phyloP scores from a whole-genome alignment of 1,140 invertebrate species.

The Sesamia nonagrioides region DNA sequence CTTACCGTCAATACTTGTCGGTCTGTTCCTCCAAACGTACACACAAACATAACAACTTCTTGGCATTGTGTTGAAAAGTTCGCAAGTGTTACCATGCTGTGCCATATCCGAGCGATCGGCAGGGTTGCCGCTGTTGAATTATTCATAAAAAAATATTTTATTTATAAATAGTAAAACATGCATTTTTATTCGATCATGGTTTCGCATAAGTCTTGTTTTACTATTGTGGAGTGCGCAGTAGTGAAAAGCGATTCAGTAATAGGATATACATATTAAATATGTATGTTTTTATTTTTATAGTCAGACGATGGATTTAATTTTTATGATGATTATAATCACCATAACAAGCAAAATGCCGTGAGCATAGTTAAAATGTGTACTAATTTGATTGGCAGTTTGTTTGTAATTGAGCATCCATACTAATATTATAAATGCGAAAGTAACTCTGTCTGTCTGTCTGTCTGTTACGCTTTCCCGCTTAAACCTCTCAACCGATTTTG shows the following conservation, averaged over 20 bases:
- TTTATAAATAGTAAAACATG: neutral
- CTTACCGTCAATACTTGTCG: slow-evolving; percentile 12
- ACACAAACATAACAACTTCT: slow-evolving; percentile 36
- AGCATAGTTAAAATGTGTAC: no score
- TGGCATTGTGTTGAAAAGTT: slow-evolving; percentile 31
- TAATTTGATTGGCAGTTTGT: no score
- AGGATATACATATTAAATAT: no score
- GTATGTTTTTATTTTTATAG: no score
- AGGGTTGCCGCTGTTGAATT: slow-evolving; percentile 47
- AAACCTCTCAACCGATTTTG: no score
- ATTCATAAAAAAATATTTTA: neutral
- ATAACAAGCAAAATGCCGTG: no score
- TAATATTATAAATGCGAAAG: no score
- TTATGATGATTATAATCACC: no score
- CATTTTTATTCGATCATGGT: slow-evolving; percentile 3
- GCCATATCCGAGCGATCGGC: slow-evolving; percentile 48
- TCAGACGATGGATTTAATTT: neutral
- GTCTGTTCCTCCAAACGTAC: neutral
- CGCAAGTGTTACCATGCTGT: slow-evolving; percentile 42
- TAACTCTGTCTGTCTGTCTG: no score
- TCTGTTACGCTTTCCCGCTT: no score
- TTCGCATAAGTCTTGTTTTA: neutral
- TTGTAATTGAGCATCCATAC: no score
- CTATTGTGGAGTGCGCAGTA: neutral
- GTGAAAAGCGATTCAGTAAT: neutral